Evolutionary conservation across 2,113 vertebrate genomes (phyloP), one percentile per base, ranked within the genome.

Genomic region (Microtus pennsylvanicus): DNA sequence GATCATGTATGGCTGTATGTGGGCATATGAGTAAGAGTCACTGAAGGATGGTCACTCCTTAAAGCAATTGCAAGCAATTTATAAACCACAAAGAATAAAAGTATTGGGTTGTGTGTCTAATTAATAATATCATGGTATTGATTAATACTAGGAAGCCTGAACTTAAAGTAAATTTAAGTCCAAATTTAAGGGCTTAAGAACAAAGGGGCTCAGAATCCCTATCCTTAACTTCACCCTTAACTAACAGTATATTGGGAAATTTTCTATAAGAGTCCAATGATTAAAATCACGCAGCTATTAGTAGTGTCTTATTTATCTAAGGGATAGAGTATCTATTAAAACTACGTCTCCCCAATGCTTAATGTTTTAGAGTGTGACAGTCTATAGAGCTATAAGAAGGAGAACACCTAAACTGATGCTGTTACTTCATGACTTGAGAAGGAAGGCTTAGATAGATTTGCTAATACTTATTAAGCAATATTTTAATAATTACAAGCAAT

Each of bases 171-270:
- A 90, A 74, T 82, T 80, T 82, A 94, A 14, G 24, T 69, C 75
- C 87, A 14, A 38, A 82, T n/a, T 14, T 82, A 58, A 58, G 58
- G 58, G 17, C 19, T 85, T 2, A 58, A 58, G 19, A 96, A 82
- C 61, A 88, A 52, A 75, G 45, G 67, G 1, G 75, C 65, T 33
- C 3, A 69, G 70, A 94, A 94, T 33, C 74, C 10, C n/a, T 90
- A 12, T 86, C 87, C 50, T 69, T 96, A 90, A 86, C 33, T 42
- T 45, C 80, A 61, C 83, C 17, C 67, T 87, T 90, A 96, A 92
- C 38, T 96, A 35, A 55, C 11, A 90, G 67, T 19, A 21, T 26
- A 55, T 9, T 95, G 45, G 52, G 55, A 61, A 67, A 72, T 90
- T 94, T 97, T 38, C 45, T 91, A 67, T 89, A 52, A 92, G 30